Evolutionary conservation across 2,888 invertebrate genomes (phyloP).

Genomic region (Thyatira batis): DNA sequence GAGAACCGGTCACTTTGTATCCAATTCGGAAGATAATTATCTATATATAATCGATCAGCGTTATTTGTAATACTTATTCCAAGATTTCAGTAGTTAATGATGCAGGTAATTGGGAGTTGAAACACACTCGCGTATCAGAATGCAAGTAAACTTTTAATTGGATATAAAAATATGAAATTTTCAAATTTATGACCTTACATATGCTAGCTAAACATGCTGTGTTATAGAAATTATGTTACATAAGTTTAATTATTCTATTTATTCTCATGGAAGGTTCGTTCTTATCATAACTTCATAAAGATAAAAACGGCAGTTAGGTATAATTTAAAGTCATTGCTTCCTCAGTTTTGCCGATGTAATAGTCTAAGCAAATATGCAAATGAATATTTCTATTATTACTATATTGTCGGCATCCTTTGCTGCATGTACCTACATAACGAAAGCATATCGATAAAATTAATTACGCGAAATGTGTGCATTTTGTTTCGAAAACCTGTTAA

Average conservation of each 20-base stretch:
- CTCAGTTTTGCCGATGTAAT: background rate
- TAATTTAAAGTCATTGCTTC: slow-evolving; percentile 8
- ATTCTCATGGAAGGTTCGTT: background rate
- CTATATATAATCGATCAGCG: background rate
- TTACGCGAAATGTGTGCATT: background rate
- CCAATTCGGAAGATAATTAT: background rate
- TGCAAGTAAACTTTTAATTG: background rate
- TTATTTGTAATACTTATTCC: background rate
- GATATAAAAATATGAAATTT: no score
- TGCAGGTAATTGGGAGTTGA: background rate
- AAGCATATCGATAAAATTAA: background rate
- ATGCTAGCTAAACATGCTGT: no score
- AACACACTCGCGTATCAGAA: background rate
- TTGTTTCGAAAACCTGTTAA: background rate
- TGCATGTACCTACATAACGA: no score
- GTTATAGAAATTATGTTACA: background rate
- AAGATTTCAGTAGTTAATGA: background rate
- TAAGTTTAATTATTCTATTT: background rate
- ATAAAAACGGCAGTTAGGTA: background rate
- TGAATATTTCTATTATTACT: background rate
- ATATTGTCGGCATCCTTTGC: background rate
- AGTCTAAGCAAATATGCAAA: background rate
- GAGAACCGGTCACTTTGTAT: slow-evolving; percentile 17
- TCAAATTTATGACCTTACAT: no score
- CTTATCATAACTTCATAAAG: background rate